Conservation (phyloP, 1,140 invertebrate genomes). For the Polypedilum vanderplanki region DNA sequence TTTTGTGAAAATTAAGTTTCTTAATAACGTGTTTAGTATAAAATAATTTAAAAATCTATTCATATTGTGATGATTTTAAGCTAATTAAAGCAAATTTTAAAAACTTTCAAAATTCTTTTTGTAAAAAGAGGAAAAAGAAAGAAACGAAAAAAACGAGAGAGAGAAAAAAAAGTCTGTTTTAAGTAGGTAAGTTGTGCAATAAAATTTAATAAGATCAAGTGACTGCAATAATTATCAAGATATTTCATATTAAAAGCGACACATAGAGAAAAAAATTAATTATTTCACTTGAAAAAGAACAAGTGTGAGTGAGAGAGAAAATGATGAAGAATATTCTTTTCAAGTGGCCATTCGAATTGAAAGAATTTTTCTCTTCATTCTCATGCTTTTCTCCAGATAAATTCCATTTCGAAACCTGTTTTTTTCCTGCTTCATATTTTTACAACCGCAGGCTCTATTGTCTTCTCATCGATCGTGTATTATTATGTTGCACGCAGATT, state of each 20-base stretch:
- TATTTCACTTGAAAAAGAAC: no score
- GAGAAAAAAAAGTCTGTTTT: neutral
- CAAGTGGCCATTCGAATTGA: neutral
- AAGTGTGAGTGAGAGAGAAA: neutral
- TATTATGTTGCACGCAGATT: slow-evolving; percentile 29
- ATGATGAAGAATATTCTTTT: slow-evolving; percentile 19
- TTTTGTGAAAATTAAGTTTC: neutral
- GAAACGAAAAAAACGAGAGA: neutral
- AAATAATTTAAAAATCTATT: neutral
- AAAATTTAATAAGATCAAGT: slow-evolving; percentile 1
- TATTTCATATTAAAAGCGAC: no score
- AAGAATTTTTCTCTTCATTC: slow-evolving; percentile 19
- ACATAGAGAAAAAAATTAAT: no score
- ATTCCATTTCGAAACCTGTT: slow-evolving; percentile 21
- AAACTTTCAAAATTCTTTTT: slow-evolving; percentile 22
- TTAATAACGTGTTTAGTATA: neutral
- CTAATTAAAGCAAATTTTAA: neutral
- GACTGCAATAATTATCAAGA: no score
- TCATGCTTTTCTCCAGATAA: neutral
- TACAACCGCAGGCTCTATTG: slow-evolving; percentile 19
- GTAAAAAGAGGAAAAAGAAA: neutral
- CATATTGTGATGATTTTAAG: slow-evolving; percentile 11
- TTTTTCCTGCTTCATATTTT: slow-evolving; percentile 17
- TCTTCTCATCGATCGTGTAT: slow-evolving; percentile 21
- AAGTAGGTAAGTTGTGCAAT: slow-evolving; percentile 28